These are phyloP conservation scores for Austrolebias charrua DNA, from an alignment of 2,797 vertebrate species.

Conservation along the genomic window DNA sequence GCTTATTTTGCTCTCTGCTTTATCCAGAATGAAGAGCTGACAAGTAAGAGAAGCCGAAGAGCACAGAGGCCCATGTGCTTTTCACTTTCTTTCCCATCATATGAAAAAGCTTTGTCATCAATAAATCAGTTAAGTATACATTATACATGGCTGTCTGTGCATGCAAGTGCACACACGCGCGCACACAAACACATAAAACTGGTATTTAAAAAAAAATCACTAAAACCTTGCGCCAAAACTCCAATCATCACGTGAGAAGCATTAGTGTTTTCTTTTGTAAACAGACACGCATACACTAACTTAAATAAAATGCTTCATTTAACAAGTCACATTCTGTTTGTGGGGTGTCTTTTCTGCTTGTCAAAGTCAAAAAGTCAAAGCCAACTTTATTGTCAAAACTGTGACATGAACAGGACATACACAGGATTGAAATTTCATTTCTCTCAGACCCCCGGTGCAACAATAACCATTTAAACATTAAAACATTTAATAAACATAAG, in stretches of 20 bases:
- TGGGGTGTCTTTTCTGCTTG: no score
- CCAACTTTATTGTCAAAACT: no score
- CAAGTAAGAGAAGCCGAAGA: conserved; percentile 30
- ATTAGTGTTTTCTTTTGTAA: neutral
- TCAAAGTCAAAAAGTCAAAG: no score
- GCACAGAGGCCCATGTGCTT: conserved; percentile 52
- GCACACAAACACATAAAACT: neutral
- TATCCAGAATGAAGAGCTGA: conserved; percentile 30
- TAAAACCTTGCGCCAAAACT: conserved; percentile 19
- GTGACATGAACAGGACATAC: no score
- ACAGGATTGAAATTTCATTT: no score
- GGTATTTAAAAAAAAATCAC: conserved; percentile 22
- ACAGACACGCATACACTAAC: no score
- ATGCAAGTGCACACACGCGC: conserved; percentile 38
- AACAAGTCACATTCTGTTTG: neutral
- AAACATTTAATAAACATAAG: no score
- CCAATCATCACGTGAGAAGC: neutral
- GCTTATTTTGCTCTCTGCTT: neutral
- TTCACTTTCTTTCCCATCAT: conserved; percentile 71
- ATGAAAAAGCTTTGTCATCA: conserved; percentile 76
- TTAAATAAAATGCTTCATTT: neutral
- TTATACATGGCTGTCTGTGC: conserved; percentile 74
- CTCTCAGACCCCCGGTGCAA: no score
- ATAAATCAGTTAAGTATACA: conserved; percentile 78
- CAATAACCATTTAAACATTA: no score